A percentile compares a stretch with the other conserved stretches of the same genome.
Conservation (phyloP, 1,140 invertebrate species). For the Drepana arcuata region DNA sequence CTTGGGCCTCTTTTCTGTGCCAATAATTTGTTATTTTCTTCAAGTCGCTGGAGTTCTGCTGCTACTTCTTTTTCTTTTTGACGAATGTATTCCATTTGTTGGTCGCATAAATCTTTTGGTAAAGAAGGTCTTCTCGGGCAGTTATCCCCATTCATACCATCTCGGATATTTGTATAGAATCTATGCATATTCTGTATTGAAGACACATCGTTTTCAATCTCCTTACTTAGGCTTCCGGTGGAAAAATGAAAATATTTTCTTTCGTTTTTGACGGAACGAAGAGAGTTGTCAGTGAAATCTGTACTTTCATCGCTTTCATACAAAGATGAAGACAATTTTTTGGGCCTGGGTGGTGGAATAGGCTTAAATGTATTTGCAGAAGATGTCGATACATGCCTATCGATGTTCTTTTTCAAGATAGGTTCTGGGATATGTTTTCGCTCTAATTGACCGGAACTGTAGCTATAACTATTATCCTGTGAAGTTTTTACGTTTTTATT, state of each 20-base stretch:
- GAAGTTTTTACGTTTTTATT: constrained; percentile 34
- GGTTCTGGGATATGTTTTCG: constrained; percentile 8
- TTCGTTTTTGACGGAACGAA: constrained; percentile 55
- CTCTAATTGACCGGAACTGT: constrained; percentile 13
- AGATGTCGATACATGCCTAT: constrained; percentile 9
- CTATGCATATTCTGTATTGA: constrained; percentile 55
- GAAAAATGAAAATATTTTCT: constrained; percentile 63
- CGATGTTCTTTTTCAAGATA: constrained; percentile 11
- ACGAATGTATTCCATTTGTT: constrained; percentile 79
- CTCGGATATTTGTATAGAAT: constrained; percentile 45
- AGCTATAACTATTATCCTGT: constrained; percentile 17
- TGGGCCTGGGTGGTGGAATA: constrained; percentile 42
- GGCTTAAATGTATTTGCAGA: constrained; percentile 27
- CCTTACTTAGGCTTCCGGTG: constrained; percentile 63
- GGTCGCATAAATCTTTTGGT: constrained; percentile 77
- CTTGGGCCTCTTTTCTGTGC: constrained; percentile 57
- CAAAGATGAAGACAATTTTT: constrained; percentile 41
- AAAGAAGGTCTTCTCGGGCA: constrained; percentile 72
- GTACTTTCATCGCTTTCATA: constrained; percentile 61
- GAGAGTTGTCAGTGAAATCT: constrained; percentile 43
- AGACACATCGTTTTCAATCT: constrained; percentile 69
- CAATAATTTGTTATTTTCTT: constrained; percentile 28
- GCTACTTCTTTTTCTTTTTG: constrained; percentile 78
- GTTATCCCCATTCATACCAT: constrained; percentile 22
- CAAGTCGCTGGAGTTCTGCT: constrained; percentile 73